Conservation (phyloP, 2,888 invertebrate genomes). For the Oeneis ivallda region DNA sequence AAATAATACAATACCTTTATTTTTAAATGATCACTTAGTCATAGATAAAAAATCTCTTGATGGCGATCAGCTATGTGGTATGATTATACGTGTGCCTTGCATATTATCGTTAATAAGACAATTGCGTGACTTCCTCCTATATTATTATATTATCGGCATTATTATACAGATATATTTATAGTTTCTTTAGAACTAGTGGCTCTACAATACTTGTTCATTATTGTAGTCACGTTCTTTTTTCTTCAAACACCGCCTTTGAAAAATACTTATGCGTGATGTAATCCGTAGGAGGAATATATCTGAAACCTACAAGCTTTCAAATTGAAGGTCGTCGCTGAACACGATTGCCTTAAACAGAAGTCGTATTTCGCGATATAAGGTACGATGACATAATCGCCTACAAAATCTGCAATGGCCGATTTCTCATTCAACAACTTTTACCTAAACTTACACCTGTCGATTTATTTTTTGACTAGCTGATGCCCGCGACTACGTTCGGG, state of each 20-base stretch:
- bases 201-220: slow-evolving; percentile 26
- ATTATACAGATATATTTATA: slow-evolving; percentile 39
- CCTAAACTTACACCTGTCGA: background rate
- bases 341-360: slow-evolving; percentile 38
- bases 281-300: slow-evolving; percentile 36
- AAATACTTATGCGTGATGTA: slow-evolving; percentile 43
- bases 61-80: slow-evolving; percentile 22
- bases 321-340: slow-evolving; percentile 43
- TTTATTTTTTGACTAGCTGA: background rate
- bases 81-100: slow-evolving; percentile 30
- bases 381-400: slow-evolving; percentile 25
- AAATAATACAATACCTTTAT: slow-evolving; percentile 12
- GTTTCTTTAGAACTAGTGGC: slow-evolving; percentile 30
- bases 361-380: slow-evolving; percentile 17
- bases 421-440: background rate
- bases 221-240: slow-evolving; percentile 37
- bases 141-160: slow-evolving; percentile 40
- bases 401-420: slow-evolving; percentile 20
- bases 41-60: slow-evolving; percentile 21
- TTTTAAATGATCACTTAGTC: slow-evolving; percentile 23
- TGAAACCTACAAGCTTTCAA: slow-evolving; percentile 29
- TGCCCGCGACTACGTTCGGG: no score
- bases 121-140: slow-evolving; percentile 45
- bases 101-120: slow-evolving; percentile 38
- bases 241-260: slow-evolving; percentile 33